Conservation (phyloP, 2,113 vertebrate genomes). For the Notechis scutatus region DNA sequence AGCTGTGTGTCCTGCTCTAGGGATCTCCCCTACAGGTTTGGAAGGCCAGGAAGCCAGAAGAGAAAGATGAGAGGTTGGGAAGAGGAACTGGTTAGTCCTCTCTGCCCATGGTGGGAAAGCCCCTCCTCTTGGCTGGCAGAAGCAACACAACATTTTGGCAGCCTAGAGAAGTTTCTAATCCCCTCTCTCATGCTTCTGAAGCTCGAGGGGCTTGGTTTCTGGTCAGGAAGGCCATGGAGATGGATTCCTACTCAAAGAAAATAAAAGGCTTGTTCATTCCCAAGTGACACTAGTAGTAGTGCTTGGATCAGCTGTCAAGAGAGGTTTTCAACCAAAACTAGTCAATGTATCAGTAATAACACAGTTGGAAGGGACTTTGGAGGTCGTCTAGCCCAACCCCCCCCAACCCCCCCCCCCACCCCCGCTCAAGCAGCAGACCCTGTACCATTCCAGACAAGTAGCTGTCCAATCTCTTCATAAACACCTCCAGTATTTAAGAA, state of each 20-base stretch:
- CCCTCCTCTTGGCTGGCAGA: neutral
- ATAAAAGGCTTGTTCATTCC: neutral
- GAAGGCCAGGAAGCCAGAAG: neutral
- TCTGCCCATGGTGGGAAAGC: neutral
- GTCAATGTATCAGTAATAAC: neutral
- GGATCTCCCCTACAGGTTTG: neutral
- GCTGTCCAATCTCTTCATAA: too few relatives aligned
- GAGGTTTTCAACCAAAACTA: neutral
- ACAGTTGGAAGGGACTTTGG: neutral
- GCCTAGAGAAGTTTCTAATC: neutral
- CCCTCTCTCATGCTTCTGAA: neutral
- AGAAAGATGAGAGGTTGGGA: neutral
- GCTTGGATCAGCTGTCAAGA: too few relatives aligned
- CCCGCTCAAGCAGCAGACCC: neutral
- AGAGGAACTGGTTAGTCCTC: neutral
- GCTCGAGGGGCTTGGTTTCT: neutral
- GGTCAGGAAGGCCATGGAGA: neutral
- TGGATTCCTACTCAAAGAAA: neutral
- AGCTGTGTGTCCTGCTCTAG: neutral
- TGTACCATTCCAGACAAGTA: neutral
- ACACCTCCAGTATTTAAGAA: too few relatives aligned
- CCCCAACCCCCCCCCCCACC: too few relatives aligned
- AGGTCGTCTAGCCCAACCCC: too few relatives aligned
- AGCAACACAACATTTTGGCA: neutral
- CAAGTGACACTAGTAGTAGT: neutral